Conservation (phyloP, 2,888 invertebrate species). For the Blera fallax region DNA sequence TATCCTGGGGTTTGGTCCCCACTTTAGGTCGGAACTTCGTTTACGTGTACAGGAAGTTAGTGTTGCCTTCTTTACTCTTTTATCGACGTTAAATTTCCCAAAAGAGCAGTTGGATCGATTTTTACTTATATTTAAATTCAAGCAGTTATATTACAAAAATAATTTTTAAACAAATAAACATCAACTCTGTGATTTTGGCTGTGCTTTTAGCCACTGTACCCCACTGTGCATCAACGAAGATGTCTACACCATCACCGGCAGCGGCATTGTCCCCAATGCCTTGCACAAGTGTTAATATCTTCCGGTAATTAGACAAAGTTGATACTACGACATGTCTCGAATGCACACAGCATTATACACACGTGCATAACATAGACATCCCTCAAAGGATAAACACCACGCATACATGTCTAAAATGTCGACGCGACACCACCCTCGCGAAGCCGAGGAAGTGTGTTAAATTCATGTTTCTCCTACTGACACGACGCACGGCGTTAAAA, state of each 20-base stretch:
- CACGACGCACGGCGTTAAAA: background rate
- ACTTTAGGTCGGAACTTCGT: too few relatives aligned
- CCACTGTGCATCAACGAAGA: background rate
- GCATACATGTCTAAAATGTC: background rate
- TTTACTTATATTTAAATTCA: too few relatives aligned
- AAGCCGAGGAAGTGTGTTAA: background rate
- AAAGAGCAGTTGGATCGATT: too few relatives aligned
- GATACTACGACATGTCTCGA: conserved; percentile 75
- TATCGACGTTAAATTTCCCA: too few relatives aligned
- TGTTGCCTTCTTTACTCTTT: too few relatives aligned
- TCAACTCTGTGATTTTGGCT: too few relatives aligned
- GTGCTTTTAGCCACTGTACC: too few relatives aligned
- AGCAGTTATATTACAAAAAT: too few relatives aligned
- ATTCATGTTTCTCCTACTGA: background rate
- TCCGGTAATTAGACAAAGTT: conserved; percentile 77
- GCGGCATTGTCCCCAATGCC: background rate
- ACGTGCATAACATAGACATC: background rate
- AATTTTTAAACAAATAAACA: too few relatives aligned
- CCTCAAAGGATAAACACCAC: background rate
- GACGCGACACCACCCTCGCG: background rate
- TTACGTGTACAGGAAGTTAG: too few relatives aligned
- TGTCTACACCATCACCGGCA: background rate
- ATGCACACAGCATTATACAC: conserved; percentile 12
- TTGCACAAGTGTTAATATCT: conserved; percentile 78
- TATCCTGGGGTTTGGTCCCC: too few relatives aligned